Evolutionary conservation across 2,888 invertebrate species (phyloP).

Genomic region (Drosophila flavopinicola): DNA sequence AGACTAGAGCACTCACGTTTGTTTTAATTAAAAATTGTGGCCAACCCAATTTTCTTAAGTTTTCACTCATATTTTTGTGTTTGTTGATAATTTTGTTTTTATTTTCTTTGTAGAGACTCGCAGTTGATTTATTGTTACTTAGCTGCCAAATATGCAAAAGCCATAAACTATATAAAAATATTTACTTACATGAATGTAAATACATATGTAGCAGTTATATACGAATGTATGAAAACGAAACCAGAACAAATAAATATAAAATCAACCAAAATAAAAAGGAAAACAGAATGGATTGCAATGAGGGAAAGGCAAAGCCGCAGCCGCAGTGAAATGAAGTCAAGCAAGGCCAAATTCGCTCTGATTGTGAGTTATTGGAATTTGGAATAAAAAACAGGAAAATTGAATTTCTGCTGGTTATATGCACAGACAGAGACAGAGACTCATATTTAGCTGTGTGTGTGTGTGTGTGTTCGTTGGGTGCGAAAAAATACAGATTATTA

Average conservation of each 20-base stretch:
- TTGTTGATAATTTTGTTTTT: background rate
- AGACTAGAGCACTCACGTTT: too few species aligned
- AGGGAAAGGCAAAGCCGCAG: slow-evolving; percentile 26
- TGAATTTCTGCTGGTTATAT: slow-evolving; percentile 57
- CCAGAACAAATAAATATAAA: slow-evolving; percentile 7
- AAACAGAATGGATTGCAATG: slow-evolving; percentile 35
- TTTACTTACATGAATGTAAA: slow-evolving; percentile 7
- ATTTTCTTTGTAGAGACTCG: background rate
- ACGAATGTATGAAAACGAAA: background rate
- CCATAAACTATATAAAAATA: slow-evolving; percentile 25
- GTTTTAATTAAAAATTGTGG: too few species aligned
- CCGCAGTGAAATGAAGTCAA: slow-evolving; percentile 36
- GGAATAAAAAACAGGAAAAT: slow-evolving; percentile 63
- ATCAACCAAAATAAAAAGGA: background rate
- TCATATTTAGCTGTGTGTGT: slow-evolving; percentile 31
- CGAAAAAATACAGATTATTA: slow-evolving; percentile 74
- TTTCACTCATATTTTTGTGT: background rate
- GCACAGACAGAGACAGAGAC: slow-evolving; percentile 50
- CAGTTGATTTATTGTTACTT: slow-evolving; percentile 15
- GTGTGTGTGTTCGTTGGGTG: slow-evolving; percentile 28
- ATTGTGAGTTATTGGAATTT: slow-evolving; percentile 68
- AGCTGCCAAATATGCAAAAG: slow-evolving; percentile 6
- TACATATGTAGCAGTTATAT: slow-evolving; percentile 1
- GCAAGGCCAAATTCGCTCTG: slow-evolving; percentile 45
- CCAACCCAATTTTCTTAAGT: too few species aligned